Conservation (phyloP, 2,888 invertebrate species). For the Argynnis bischoffii region DNA sequence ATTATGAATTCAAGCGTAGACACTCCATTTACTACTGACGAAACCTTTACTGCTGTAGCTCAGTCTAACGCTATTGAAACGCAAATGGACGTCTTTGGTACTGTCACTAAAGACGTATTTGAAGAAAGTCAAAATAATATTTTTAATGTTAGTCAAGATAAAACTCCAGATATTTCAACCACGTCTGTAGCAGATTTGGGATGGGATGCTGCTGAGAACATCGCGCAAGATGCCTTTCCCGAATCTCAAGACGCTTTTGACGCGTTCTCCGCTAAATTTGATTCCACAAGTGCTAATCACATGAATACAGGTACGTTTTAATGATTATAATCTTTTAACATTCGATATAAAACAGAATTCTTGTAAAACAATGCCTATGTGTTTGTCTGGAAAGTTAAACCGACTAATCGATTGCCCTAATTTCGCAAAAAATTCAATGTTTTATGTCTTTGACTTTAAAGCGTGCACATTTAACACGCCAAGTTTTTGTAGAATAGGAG, state of each 20-base stretch:
- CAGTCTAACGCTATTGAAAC: constrained; percentile 23
- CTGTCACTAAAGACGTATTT: constrained; percentile 41
- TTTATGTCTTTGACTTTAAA: no score
- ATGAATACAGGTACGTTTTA: constrained; percentile 57
- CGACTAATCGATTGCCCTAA: no score
- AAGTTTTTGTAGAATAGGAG: no score
- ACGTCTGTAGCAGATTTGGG: constrained; percentile 50
- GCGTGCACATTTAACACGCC: no score
- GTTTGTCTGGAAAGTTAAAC: no score
- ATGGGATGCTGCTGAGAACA: constrained; percentile 57
- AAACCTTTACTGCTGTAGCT: constrained; percentile 41
- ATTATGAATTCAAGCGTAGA: constrained; percentile 44
- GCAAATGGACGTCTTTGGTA: constrained; percentile 48
- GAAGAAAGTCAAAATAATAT: constrained; percentile 38
- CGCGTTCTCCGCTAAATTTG: constrained; percentile 95
- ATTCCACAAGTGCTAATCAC: constrained; percentile 82
- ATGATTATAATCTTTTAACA: not conserved
- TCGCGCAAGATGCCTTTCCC: constrained; percentile 61
- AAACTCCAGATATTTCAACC: constrained; percentile 39
- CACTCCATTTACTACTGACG: constrained; percentile 42
- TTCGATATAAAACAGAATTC: not conserved
- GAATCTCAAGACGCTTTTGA: constrained; percentile 85
- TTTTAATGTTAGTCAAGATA: constrained; percentile 39
- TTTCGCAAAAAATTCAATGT: no score
- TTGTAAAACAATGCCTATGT: no score